A percentile compares a stretch with the other conserved stretches of the same genome.
Evolutionary conservation across 2,888 invertebrate genomes (phyloP).

Genomic region (Catocala fraxini): DNA sequence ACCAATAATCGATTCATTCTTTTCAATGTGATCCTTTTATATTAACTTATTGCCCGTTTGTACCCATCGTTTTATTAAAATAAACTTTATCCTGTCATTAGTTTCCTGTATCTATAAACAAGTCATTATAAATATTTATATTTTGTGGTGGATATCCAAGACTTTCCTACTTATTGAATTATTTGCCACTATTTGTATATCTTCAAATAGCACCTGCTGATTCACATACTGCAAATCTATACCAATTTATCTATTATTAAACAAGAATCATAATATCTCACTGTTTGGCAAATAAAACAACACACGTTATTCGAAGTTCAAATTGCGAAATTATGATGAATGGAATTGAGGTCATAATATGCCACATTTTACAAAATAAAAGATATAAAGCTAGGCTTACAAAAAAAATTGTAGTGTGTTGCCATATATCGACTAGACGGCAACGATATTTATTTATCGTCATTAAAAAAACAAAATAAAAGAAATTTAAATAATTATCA

Average conservation of each 20-base stretch:
- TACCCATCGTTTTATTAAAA: constrained; percentile 38
- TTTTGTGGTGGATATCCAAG: neutral
- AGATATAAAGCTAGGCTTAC: neutral
- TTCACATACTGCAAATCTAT: too few relatives aligned
- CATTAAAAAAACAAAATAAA: constrained; percentile 2
- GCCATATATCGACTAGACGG: neutral
- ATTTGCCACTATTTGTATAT: neutral
- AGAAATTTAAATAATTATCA: constrained; percentile 16
- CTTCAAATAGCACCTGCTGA: neutral
- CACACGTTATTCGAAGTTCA: too few relatives aligned
- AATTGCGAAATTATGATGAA: too few relatives aligned
- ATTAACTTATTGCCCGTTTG: constrained; percentile 55
- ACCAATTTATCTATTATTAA: too few relatives aligned
- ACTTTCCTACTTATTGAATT: too few relatives aligned
- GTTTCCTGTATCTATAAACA: constrained; percentile 28
- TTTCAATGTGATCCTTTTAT: constrained; percentile 75
- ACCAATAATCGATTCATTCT: constrained; percentile 83
- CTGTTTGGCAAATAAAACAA: too few relatives aligned
- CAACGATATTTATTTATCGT: neutral
- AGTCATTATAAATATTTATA: constrained; percentile 2
- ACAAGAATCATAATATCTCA: too few relatives aligned
- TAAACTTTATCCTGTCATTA: constrained; percentile 32
- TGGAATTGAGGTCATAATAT: too few relatives aligned
- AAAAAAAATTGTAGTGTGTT: neutral
- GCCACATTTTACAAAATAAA: neutral